Conservation (phyloP, 1,140 invertebrate genomes). For the Nixonia krombeini region DNA sequence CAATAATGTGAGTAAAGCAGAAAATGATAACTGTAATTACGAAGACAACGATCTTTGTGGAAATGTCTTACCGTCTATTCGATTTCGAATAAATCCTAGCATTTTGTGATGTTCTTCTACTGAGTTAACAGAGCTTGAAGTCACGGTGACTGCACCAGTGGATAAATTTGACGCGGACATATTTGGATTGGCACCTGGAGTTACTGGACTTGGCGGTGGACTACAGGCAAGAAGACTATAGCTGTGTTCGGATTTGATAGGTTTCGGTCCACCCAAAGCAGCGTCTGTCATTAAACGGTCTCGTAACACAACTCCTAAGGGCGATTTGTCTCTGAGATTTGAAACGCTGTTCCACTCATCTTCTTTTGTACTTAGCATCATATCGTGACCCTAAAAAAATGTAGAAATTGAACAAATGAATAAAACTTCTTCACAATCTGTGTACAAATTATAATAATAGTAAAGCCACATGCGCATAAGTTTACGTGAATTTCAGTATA, state of each 20-base stretch:
- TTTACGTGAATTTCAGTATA: too few species aligned
- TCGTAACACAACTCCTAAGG: conserved; percentile 80
- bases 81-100: conserved; percentile 44
- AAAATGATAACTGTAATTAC: too few species aligned
- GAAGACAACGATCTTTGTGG: too few species aligned
- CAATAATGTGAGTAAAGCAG: too few species aligned
- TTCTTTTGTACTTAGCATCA: conserved; percentile 56
- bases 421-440: too few species aligned
- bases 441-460: too few species aligned
- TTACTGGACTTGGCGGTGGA: conserved; percentile 77
- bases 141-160: conserved; percentile 19
- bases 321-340: conserved; percentile 48
- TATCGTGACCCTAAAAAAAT: conserved; percentile 56
- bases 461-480: too few species aligned
- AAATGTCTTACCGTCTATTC: conserved; percentile 60
- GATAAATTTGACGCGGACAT: conserved; percentile 41
- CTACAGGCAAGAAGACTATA: conserved; percentile 77
- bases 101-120: conserved; percentile 50
- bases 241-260: conserved; percentile 89
- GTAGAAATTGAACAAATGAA: too few species aligned
- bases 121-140: conserved; percentile 36
- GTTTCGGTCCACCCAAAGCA: conserved; percentile 79
- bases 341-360: conserved; percentile 62
- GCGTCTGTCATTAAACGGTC: conserved; percentile 93
- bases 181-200: conserved; percentile 48